Evolutionary conservation across 2,113 vertebrate species (phyloP).

Genomic region (Prunella fulvescens): DNA sequence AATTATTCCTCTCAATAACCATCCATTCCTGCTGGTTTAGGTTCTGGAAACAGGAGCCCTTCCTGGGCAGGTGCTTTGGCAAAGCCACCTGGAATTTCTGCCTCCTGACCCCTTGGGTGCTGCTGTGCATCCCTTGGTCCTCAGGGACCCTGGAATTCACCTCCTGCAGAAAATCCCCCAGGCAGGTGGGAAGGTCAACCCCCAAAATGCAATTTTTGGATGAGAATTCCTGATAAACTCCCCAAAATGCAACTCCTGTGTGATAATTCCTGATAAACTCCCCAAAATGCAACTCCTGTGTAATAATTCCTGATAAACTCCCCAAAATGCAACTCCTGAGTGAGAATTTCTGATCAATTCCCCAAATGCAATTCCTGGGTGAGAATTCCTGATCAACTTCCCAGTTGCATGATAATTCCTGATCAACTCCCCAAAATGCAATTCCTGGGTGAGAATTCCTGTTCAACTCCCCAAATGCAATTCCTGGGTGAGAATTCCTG

Average conservation of each 20-base stretch:
- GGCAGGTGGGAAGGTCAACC: accelerated
- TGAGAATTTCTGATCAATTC: background rate
- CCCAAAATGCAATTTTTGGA: background rate
- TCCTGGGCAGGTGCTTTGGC: background rate
- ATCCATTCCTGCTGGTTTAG: background rate
- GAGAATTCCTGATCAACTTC: background rate
- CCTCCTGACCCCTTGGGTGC: background rate
- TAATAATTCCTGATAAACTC: accelerated
- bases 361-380: background rate
- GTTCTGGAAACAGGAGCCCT: background rate
- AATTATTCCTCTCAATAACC: background rate
- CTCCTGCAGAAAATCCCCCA: background rate
- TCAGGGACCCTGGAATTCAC: background rate
- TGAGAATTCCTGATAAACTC: background rate
- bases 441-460: background rate
- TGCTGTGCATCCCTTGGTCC: background rate
- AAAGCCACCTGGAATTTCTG: background rate
- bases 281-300: background rate
- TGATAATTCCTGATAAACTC: accelerated
- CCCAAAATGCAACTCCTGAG: background rate
- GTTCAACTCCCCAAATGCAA: accelerated
- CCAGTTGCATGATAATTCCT: background rate
- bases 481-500: background rate
- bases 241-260: background rate
- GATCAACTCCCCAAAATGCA: accelerated